Percentiles rank a stretch among this genome's conserved stretches.
These are phyloP conservation scores for Petaurus breviceps DNA, from an alignment of 2,113 vertebrate species.

Conservation along the genomic window DNA sequence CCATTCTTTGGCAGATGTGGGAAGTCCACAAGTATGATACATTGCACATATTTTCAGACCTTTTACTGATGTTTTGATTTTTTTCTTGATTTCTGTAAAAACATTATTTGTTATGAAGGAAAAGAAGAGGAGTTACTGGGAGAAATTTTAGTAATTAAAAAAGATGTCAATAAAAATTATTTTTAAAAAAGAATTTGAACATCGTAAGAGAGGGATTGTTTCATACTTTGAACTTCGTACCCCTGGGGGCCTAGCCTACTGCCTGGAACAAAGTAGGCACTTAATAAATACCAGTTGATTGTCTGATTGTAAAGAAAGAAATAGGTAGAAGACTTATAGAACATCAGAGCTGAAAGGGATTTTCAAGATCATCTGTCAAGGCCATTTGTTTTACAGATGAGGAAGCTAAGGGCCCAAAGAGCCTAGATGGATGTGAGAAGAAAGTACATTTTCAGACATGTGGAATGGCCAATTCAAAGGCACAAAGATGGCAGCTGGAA, in stretches of 20 bases:
- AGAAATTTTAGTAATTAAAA: not conserved
- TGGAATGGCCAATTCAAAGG: not conserved
- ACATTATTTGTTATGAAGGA: not conserved
- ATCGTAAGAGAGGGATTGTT: not conserved
- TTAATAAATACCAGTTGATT: not conserved
- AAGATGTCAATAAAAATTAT: not conserved
- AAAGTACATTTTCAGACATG: not conserved
- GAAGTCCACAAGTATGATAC: not conserved
- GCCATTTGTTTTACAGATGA: not conserved
- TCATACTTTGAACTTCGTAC: not conserved
- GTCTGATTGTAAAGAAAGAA: not conserved
- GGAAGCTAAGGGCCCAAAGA: not conserved
- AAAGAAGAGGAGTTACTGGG: not conserved
- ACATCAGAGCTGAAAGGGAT: not conserved
- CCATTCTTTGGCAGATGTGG: not conserved
- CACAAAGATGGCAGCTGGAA: not conserved
- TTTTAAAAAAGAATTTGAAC: not conserved
- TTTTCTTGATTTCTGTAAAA: not conserved
- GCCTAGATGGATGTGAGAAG: not conserved
- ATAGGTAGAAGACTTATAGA: not conserved
- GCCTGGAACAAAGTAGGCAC: not conserved
- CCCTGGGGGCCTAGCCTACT: not conserved
- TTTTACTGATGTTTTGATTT: not conserved
- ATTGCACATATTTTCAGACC: not conserved
- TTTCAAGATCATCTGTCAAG: not conserved